These are phyloP conservation scores for Protobothrops flavoviridis DNA, from an alignment of 2,113 vertebrate species.

Conservation along the genomic window DNA sequence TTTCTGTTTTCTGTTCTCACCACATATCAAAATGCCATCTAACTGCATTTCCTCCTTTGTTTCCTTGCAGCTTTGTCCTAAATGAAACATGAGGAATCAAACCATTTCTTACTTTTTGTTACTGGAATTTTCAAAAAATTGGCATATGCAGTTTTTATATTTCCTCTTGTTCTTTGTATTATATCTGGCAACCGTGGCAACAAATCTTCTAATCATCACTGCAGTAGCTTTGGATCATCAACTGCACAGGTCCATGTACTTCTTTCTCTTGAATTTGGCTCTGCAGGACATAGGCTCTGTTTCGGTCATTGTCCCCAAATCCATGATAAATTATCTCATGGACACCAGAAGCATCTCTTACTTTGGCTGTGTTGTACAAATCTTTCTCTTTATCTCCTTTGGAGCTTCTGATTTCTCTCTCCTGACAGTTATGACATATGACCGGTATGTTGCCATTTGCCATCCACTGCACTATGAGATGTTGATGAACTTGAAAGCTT, in stretches of 20 bases:
- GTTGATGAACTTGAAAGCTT: no score
- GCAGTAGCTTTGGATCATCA: neutral
- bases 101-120: conserved; percentile 18
- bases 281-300: neutral
- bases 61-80: neutral
- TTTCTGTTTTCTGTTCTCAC: neutral
- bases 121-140: conserved; percentile 12
- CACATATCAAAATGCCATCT: neutral
- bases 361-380: neutral
- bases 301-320: neutral
- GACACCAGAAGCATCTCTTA: neutral
- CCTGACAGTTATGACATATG: neutral
- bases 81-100: neutral
- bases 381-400: neutral
- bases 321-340: neutral
- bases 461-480: no score
- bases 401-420: neutral
- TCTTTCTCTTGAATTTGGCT: neutral
- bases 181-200: neutral
- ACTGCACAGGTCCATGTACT: neutral
- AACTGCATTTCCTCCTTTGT: neutral
- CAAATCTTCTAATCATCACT: neutral
- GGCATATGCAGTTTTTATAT: neutral
- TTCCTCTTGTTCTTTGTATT: neutral
- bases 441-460: no score